Evolutionary conservation across 2,797 vertebrate genomes (phyloP).

Genomic region (Coracias cyanogaster): DNA sequence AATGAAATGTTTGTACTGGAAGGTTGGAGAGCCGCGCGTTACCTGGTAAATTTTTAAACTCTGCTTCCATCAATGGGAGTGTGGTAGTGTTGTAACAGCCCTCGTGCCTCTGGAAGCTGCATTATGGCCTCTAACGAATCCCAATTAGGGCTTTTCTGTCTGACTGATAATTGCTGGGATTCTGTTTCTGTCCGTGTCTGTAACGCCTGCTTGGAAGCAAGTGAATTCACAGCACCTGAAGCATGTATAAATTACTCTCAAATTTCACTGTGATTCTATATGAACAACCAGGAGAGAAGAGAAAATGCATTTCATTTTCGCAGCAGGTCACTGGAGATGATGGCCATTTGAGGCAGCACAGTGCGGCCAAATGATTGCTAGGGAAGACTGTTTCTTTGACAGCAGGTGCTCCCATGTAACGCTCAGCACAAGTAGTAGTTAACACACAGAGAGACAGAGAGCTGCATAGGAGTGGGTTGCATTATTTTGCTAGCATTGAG

Average conservation of each 20-base stretch:
- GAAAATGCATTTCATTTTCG: constrained; percentile 68
- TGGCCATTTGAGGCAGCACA: constrained; percentile 52
- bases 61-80: neutral
- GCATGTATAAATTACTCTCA: constrained; percentile 26
- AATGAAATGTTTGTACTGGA: neutral
- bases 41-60: neutral
- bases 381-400: constrained; percentile 52
- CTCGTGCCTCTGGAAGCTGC: neutral
- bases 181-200: neutral
- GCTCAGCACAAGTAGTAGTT: constrained; percentile 14
- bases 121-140: neutral
- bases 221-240: constrained; percentile 16
- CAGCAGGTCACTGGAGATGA: constrained; percentile 13
- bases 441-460: neutral
- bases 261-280: constrained; percentile 20
- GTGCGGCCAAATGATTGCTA: neutral
- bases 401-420: constrained; percentile 36
- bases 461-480: neutral
- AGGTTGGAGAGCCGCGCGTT: neutral
- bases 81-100: neutral
- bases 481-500: neutral
- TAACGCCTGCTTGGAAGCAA: neutral
- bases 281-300: constrained; percentile 27
- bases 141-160: neutral
- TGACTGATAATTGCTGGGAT: neutral